phyloP scores from a whole-genome alignment of 92 coral and sea anemone species.

The Metridium senile region DNA sequence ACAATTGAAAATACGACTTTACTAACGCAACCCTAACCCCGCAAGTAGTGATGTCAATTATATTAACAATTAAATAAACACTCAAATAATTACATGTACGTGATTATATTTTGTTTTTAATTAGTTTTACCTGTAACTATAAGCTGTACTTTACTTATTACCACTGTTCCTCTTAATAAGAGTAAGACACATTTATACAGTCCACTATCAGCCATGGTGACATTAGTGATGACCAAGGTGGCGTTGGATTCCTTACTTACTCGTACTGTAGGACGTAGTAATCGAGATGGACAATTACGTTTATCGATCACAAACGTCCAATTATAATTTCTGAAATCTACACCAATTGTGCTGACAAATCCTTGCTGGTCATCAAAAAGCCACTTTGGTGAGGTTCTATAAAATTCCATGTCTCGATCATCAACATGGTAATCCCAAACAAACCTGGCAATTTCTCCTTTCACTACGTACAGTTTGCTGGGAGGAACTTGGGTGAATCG shows the following conservation, averaged over 20 bases:
- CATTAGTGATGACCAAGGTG: conserved; percentile 12
- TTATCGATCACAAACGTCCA: neutral
- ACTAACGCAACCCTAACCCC: no score
- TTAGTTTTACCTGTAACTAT: neutral
- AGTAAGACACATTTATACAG: conserved; percentile 5
- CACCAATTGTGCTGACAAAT: no score
- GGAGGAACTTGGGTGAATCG: conserved; percentile 7
- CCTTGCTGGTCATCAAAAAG: neutral
- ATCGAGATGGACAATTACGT: conserved; percentile 1
- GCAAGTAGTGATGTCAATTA: no score
- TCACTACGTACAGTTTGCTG: neutral
- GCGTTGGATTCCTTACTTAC: neutral
- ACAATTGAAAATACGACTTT: no score
- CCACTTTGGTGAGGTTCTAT: neutral
- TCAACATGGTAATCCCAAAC: conserved; percentile 16
- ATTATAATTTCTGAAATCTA: no score
- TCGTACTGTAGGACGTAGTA: conserved; percentile 3
- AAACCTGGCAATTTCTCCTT: conserved; percentile 24
- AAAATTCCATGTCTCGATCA: neutral
- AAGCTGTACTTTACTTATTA: neutral
- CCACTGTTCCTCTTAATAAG: neutral
- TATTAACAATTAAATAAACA: no score
- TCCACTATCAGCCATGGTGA: conserved; percentile 19
- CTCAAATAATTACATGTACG: no score
- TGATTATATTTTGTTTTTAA: no score